Percentiles rank a stretch among this genome's conserved stretches.
These are phyloP conservation scores for Aspiorhynchus laticeps DNA, from an alignment of 2,113 vertebrate species.

Conservation along the genomic window DNA sequence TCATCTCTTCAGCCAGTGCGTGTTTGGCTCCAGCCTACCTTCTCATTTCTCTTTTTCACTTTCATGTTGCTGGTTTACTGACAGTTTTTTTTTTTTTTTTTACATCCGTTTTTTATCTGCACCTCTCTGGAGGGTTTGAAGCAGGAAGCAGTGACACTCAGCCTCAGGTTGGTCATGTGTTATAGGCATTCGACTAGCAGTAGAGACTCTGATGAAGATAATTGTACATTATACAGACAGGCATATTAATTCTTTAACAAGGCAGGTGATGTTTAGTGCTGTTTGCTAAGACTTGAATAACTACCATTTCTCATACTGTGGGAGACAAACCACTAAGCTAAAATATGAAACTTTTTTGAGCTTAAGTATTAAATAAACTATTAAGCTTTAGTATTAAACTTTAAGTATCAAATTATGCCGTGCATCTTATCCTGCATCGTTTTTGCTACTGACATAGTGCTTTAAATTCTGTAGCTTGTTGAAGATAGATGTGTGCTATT, in stretches of 20 bases:
- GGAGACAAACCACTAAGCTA: not conserved
- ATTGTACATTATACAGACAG: not conserved
- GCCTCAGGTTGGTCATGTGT: conserved; percentile 33
- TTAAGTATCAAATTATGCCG: not conserved
- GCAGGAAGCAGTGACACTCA: conserved; percentile 55
- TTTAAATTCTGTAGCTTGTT: not conserved
- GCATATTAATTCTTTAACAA: not conserved
- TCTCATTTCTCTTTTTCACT: not conserved
- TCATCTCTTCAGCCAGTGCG: conserved; percentile 48
- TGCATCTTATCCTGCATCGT: not conserved
- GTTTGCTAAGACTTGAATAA: not conserved
- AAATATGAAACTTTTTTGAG: not conserved
- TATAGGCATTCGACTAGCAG: conserved; percentile 6
- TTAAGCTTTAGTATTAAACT: not conserved
- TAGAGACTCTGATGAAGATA: not conserved
- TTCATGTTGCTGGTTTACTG: conserved; percentile 8
- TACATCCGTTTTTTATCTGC: conserved; percentile 27
- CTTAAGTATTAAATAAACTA: not conserved
- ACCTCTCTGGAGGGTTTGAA: conserved; percentile 46
- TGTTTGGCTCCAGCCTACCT: not conserved
- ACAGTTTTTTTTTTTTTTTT: not conserved
- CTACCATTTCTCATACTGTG: not conserved
- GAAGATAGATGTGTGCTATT: not conserved
- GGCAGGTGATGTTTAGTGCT: not conserved
- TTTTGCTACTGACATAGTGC: not conserved